Evolutionary conservation across 1,140 invertebrate genomes (phyloP).

Genomic region (Drosophila kikkawai): DNA sequence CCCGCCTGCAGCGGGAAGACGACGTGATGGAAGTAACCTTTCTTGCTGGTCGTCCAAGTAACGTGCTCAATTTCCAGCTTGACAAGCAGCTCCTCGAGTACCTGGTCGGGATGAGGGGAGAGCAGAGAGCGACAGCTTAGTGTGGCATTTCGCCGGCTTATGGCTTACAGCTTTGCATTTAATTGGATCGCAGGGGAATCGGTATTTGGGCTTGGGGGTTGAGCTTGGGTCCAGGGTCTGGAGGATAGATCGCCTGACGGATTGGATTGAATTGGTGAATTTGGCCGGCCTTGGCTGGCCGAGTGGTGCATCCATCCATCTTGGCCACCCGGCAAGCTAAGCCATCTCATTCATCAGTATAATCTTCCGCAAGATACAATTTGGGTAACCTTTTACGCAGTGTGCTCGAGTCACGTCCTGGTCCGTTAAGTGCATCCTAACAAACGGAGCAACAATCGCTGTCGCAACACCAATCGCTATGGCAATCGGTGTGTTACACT

Average conservation of each 20-base stretch:
- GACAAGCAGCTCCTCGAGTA: constrained; percentile 88
- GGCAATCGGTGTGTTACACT: constrained; percentile 11
- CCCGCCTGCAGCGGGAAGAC: constrained; percentile 89
- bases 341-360: constrained; percentile 69
- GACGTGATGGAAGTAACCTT: constrained; percentile 89
- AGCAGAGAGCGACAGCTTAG: constrained; percentile 35
- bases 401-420: constrained; percentile 67
- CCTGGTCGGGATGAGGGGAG: constrained; percentile 79
- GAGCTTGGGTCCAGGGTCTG: background rate
- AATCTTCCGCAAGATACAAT: constrained; percentile 61
- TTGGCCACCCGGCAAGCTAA: constrained; percentile 21
- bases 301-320: constrained; percentile 59
- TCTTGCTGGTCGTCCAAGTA: constrained; percentile 89
- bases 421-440: constrained; percentile 67
- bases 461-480: constrained; percentile 20
- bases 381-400: constrained; percentile 53
- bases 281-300: constrained; percentile 10
- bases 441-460: constrained; percentile 36
- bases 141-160: constrained; percentile 37
- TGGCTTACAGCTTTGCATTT: constrained; percentile 52
- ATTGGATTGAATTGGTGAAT: constrained; percentile 18
- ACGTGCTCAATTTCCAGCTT: constrained; percentile 90
- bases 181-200: constrained; percentile 44
- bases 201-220: background rate
- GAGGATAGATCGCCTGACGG: constrained; percentile 1